These are phyloP conservation scores for Gymnocephalus cernua DNA, from an alignment of 2,113 vertebrate genomes.

Conservation along the genomic window DNA sequence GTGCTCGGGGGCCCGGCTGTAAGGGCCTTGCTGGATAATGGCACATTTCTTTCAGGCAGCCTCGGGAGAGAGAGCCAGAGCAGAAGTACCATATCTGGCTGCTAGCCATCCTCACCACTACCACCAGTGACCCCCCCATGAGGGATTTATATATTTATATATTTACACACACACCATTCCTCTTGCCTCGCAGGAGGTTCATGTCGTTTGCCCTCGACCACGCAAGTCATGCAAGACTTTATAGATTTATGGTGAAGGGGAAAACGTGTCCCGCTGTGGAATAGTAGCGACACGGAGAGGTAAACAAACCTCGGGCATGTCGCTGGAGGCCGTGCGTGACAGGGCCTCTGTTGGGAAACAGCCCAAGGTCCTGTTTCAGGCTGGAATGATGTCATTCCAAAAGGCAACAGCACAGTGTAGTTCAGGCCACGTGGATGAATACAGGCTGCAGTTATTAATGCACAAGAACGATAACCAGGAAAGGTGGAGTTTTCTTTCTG, in stretches of 20 bases:
- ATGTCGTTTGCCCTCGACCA: conserved; percentile 4
- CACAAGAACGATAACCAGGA: conserved; percentile 30
- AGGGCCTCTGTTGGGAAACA: conserved; percentile 51
- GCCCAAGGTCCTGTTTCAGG: conserved; percentile 30
- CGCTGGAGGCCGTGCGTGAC: conserved; percentile 37
- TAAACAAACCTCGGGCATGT: conserved; percentile 58
- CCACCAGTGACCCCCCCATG: conserved; percentile 65
- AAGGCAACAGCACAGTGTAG: conserved; percentile 1
- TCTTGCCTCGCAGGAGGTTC: conserved; percentile 35
- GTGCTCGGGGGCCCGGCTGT: conserved; percentile 44
- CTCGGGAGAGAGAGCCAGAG: conserved; percentile 19
- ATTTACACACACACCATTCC: conserved; percentile 67
- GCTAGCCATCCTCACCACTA: conserved; percentile 68
- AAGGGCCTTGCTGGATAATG: conserved; percentile 68
- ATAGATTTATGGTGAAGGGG: conserved; percentile 49
- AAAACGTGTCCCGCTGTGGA: conserved; percentile 59
- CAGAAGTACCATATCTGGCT: conserved; percentile 67
- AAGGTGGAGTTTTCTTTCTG: conserved; percentile 36
- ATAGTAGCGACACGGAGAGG: conserved; percentile 51
- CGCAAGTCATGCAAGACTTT: conserved; percentile 49
- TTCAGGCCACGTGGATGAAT: conserved; percentile 16
- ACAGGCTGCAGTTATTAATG: conserved; percentile 41
- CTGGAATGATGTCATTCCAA: conserved; percentile 60
- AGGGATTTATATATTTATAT: conserved; percentile 76
- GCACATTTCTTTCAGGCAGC: conserved; percentile 72